These are phyloP conservation scores for Scomber japonicus DNA, from an alignment of 2,113 vertebrate species.

Conservation along the genomic window DNA sequence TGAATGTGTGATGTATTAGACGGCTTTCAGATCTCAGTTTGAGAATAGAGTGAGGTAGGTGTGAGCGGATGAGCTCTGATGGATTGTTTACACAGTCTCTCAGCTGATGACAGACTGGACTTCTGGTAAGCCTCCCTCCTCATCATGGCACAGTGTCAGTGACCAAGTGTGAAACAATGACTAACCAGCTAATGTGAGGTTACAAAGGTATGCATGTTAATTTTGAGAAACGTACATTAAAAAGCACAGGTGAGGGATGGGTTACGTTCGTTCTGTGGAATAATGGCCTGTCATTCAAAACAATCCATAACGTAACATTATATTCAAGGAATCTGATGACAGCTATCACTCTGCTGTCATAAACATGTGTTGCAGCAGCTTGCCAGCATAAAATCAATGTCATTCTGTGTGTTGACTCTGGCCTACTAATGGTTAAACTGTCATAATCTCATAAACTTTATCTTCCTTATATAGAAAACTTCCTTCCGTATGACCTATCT, in stretches of 20 bases:
- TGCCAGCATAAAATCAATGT: not conserved
- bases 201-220: not conserved
- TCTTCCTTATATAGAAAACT: not conserved
- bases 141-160: not conserved
- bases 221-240: too few relatives aligned
- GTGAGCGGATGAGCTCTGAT: conserved; percentile 51
- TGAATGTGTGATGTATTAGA: conserved; percentile 43
- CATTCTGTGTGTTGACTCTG: not conserved
- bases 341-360: not conserved
- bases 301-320: not conserved
- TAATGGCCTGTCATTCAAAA: not conserved
- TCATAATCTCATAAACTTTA: not conserved
- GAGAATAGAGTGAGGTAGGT: conserved; percentile 38
- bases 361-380: not conserved
- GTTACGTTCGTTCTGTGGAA: not conserved
- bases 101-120: conserved; percentile 53
- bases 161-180: conserved; percentile 5
- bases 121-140: conserved; percentile 38
- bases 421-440: not conserved
- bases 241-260: conserved; percentile 13
- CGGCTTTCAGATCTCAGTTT: conserved; percentile 15
- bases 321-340: not conserved
- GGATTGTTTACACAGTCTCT: conserved; percentile 29
- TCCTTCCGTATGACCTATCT: too few relatives aligned
- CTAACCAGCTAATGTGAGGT: conserved; percentile 5